Evolutionary conservation across 2,113 vertebrate genomes (phyloP).

Genomic region (Dolichallabes microphthalmus): DNA sequence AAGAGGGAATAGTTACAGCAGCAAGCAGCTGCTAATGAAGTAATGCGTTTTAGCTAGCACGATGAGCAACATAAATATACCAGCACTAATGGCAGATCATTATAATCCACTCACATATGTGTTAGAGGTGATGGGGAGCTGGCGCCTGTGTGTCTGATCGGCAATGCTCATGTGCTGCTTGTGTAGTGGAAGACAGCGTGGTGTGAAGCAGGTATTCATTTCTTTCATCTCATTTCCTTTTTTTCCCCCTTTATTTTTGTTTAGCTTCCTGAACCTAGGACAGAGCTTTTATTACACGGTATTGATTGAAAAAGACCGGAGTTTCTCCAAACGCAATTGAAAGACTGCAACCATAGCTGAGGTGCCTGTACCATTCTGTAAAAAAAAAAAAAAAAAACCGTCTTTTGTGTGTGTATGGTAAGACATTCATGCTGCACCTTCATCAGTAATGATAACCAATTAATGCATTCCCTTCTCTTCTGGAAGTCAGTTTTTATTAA

Average conservation of each 20-base stretch:
- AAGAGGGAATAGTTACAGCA: constrained; percentile 36
- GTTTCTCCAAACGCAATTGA: constrained; percentile 8
- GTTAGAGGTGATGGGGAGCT: constrained; percentile 12
- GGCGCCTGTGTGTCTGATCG: not conserved
- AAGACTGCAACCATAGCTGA: constrained; percentile 4
- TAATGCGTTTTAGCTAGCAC: constrained; percentile 38
- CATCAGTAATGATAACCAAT: constrained; percentile 46
- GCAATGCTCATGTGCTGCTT: not conserved
- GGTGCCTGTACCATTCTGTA: not conserved
- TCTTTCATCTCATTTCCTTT: constrained; percentile 10
- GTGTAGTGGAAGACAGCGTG: not conserved
- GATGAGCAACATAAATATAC: constrained; percentile 24
- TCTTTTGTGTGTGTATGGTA: too few species aligned
- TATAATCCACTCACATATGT: constrained; percentile 33
- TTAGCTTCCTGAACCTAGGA: constrained; percentile 3
- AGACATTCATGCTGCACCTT: constrained; percentile 29
- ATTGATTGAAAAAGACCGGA: constrained; percentile 34
- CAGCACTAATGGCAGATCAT: constrained; percentile 43
- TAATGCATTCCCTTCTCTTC: constrained; percentile 37
- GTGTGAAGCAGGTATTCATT: constrained; percentile 3
- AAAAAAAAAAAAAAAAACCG: not conserved
- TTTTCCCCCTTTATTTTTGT: constrained; percentile 8
- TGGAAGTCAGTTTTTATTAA: constrained; percentile 56
- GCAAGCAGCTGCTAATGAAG: constrained; percentile 55
- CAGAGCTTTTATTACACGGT: constrained; percentile 18